phyloP scores from a whole-genome alignment of 2,797 vertebrate species.

The Sebastes hopkinsi region DNA sequence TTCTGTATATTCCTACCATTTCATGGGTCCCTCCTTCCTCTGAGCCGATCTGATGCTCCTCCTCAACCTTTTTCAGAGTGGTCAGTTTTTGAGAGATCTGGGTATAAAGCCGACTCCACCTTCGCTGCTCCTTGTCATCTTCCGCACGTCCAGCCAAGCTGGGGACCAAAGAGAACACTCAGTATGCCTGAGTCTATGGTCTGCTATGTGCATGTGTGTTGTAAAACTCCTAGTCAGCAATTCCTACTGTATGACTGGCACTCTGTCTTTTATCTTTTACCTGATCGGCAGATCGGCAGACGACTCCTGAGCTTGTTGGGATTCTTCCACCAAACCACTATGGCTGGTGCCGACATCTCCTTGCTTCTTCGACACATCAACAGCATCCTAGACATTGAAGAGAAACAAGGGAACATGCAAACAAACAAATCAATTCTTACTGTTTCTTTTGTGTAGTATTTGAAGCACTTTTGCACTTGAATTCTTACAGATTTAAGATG shows the following conservation, averaged over 20 bases:
- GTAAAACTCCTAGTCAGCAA: background rate
- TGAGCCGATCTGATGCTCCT: slow-evolving; percentile 28
- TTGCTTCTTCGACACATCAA: slow-evolving; percentile 70
- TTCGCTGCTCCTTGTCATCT: slow-evolving; percentile 13
- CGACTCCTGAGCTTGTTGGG: background rate
- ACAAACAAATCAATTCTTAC: background rate
- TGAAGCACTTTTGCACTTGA: background rate
- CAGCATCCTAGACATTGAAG: slow-evolving; percentile 63
- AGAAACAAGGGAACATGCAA: background rate
- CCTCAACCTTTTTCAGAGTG: slow-evolving; percentile 39
- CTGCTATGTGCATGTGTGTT: background rate
- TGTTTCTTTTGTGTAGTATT: background rate
- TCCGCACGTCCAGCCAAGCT: slow-evolving; percentile 21
- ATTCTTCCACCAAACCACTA: background rate
- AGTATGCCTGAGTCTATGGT: background rate
- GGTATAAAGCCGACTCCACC: slow-evolving; percentile 46
- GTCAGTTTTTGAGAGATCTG: slow-evolving; percentile 54
- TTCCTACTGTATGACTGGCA: too few species aligned
- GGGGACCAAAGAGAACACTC: background rate
- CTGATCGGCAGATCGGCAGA: slow-evolving; percentile 10
- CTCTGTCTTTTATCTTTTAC: slow-evolving; percentile 10
- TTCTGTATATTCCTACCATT: slow-evolving; percentile 25
- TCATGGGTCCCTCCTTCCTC: background rate
- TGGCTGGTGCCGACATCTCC: slow-evolving; percentile 66
- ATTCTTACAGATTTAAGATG: too few species aligned